Evolutionary conservation across 2,113 vertebrate species (phyloP).

Genomic region (Otocyon megalotis): DNA sequence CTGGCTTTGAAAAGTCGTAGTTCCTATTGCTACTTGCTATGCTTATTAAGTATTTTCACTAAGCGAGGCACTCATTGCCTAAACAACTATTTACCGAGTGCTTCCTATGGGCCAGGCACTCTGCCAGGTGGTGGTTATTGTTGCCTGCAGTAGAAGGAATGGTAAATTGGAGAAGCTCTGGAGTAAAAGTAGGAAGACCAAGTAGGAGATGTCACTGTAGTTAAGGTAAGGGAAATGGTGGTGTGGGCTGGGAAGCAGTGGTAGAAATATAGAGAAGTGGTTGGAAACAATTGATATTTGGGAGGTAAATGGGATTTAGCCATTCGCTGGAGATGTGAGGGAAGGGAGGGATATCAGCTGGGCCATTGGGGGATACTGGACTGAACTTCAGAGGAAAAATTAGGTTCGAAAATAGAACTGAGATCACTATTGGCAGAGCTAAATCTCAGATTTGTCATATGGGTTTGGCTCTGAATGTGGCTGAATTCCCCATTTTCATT

Average conservation of each 20-base stretch:
- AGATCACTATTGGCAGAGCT: neutral
- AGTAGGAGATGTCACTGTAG: neutral
- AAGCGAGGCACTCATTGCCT: neutral
- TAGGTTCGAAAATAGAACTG: neutral
- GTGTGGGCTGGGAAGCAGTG: neutral
- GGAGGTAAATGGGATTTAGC: neutral
- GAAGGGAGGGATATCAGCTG: neutral
- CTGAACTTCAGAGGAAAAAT: neutral
- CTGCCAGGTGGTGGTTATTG: neutral
- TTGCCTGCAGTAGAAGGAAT: neutral
- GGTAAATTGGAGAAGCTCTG: neutral
- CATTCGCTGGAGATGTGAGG: neutral
- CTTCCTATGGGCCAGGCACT: neutral
- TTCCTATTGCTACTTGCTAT: neutral
- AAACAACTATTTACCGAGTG: neutral
- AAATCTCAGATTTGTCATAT: neutral
- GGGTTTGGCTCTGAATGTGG: neutral
- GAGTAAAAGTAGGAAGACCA: neutral
- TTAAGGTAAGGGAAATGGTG: neutral
- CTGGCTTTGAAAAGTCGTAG: neutral
- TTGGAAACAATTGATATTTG: neutral
- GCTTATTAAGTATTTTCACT: neutral
- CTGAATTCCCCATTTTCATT: neutral
- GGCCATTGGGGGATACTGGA: neutral
- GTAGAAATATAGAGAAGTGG: neutral